Evolutionary conservation across 2,888 invertebrate genomes (phyloP), one percentile per base, ranked within the genome.

Genomic region (Orthosia gracilis): DNA sequence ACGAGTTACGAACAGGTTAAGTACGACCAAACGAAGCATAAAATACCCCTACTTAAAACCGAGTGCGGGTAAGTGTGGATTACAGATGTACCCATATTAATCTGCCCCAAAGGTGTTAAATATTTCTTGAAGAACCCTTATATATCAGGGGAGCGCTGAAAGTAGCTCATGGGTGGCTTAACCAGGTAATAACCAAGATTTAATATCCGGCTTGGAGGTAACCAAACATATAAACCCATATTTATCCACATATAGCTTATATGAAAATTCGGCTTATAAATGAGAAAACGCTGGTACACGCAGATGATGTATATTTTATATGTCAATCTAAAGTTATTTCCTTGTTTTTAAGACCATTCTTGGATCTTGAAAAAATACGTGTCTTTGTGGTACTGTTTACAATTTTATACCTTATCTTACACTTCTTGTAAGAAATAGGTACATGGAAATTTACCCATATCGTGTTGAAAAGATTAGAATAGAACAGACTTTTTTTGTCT

Each of bases 151-250:
- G 65, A 49, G 73, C 72, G 69, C 59, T 74, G 83, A 72, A 75
- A 80, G 73, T 75, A 59, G 71, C 78, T 84, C 69, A 65, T 55
- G 64, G 23, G 59, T 71, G 69, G 67, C 70, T 80, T 86, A 84
- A 84, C 76, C 62, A 77, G 80, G 76, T 84, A 73, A 80, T 86
- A 84, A 84, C 73, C 26, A 84, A 73, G 77, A 80, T 84, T 84
- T 82, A 85, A 84, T 86, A 84, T 83, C 84, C 84, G 84, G 72
- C 12, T 69, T 70, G 40, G 69, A n/a, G 77, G 59, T 65, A 70
- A 74, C 80, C 55, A 72, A 80, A 76, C 74, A 58, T 73, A 67
- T 73, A 69, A 49, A 72, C 67, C 61, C 49, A 57, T 59, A 71
- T 62, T 80, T 72, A 78, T 63, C n/a, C n/a, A 47, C 50, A 62